Percentiles rank a stretch among this genome's conserved stretches.
These are phyloP conservation scores for Manis javanica DNA, from an alignment of 2,797 vertebrate species.

Conservation along the genomic window DNA sequence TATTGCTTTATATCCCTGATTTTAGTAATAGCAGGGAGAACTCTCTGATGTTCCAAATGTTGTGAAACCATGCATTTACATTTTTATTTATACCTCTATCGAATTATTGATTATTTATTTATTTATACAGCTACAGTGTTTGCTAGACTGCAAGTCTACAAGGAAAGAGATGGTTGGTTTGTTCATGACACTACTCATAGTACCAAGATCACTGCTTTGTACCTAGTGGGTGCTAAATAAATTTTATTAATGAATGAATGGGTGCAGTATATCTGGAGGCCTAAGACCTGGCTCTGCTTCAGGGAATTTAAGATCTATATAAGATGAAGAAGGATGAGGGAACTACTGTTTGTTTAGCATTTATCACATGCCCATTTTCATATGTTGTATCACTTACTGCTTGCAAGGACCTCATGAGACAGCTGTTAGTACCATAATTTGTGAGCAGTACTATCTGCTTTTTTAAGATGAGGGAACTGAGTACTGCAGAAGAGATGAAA, in stretches of 20 bases:
- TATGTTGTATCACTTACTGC: neutral
- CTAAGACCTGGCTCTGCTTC: neutral
- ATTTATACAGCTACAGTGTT: neutral
- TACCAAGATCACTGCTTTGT: neutral
- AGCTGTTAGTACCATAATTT: neutral
- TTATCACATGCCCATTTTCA: neutral
- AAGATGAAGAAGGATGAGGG: neutral
- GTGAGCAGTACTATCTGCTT: neutral
- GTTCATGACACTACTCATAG: neutral
- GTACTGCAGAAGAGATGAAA: neutral
- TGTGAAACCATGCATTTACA: neutral
- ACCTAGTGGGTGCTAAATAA: neutral
- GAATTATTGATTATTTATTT: too few relatives aligned
- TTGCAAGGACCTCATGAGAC: neutral
- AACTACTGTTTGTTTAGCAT: neutral
- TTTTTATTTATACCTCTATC: neutral
- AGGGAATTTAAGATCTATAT: neutral
- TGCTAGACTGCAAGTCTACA: neutral
- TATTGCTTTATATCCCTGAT: neutral
- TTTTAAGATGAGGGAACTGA: neutral
- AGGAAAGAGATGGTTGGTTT: neutral
- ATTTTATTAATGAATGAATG: neutral
- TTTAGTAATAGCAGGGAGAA: neutral
- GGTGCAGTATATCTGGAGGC: neutral
- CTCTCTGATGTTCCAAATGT: neutral